phyloP scores from a whole-genome alignment of 2,113 vertebrate species.

The Psettodes erumei region DNA sequence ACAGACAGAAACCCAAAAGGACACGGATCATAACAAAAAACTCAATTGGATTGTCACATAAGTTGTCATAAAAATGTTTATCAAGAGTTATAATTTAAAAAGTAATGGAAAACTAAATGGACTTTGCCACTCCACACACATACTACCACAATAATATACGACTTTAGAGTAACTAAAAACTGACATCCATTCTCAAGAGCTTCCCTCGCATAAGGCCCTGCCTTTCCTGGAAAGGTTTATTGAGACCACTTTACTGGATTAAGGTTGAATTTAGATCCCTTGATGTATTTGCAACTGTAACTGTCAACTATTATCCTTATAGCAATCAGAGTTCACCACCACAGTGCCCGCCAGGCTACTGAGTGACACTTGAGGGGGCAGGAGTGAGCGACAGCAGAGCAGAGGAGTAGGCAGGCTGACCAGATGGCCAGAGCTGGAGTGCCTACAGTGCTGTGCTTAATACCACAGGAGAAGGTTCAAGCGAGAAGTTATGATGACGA shows the following conservation, averaged over 20 bases:
- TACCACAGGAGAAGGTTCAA: conserved; percentile 59
- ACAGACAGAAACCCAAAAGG: too few relatives aligned
- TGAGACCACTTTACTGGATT: conserved; percentile 25
- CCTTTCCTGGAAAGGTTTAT: conserved; percentile 6
- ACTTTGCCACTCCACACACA: too few relatives aligned
- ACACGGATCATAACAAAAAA: too few relatives aligned
- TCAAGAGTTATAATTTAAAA: too few relatives aligned
- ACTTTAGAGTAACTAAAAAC: too few relatives aligned
- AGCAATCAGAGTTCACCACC: conserved; percentile 62
- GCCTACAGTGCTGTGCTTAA: conserved; percentile 71
- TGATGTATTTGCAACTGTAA: conserved; percentile 66
- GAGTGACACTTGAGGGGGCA: conserved; percentile 78
- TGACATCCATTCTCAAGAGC: conserved; percentile 8
- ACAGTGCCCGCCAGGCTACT: conserved; percentile 67
- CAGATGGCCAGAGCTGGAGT: conserved; percentile 79
- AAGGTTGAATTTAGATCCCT: conserved; percentile 59
- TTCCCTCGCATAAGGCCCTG: not conserved
- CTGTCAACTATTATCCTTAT: conserved; percentile 70
- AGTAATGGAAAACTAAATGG: too few relatives aligned
- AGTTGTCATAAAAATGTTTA: too few relatives aligned
- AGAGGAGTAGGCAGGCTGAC: conserved; percentile 73
- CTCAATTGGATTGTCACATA: too few relatives aligned
- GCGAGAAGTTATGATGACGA: conserved; percentile 27
- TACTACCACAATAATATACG: too few relatives aligned
- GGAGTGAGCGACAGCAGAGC: conserved; percentile 75